Conservation (phyloP, 2,113 vertebrate genomes). For the Poeciliopsis turrubarensis region DNA sequence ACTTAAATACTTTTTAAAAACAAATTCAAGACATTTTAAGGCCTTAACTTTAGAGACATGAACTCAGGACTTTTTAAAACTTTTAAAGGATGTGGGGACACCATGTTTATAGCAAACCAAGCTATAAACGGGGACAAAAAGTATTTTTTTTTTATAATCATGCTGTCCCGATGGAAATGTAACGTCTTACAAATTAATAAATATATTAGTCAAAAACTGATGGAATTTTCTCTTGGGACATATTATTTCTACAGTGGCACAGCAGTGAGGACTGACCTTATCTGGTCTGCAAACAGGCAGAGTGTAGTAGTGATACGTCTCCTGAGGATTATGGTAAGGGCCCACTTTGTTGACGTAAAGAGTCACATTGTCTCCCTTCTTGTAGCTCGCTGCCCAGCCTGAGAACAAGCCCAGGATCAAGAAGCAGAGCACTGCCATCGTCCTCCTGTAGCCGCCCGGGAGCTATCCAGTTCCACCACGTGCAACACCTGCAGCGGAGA, state of each 20-base stretch:
- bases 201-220: not conserved
- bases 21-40: too few species aligned
- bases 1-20: too few species aligned
- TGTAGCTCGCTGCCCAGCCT: conserved; percentile 78
- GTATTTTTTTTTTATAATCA: not conserved
- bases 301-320: conserved; percentile 94
- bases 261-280: conserved; percentile 76
- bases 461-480: conserved; percentile 48
- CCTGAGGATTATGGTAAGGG: conserved; percentile 93
- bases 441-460: conserved; percentile 44
- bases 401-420: conserved; percentile 74
- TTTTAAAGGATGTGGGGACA: too few species aligned
- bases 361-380: conserved; percentile 84
- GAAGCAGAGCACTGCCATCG: conserved; percentile 59
- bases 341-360: conserved; percentile 95
- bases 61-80: too few species aligned
- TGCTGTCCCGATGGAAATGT: not conserved
- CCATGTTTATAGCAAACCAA: too few species aligned
- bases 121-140: not conserved
- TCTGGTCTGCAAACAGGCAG: conserved; percentile 90
- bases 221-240: too few species aligned
- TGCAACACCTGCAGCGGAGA: conserved; percentile 58
- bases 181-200: not conserved
- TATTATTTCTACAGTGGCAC: not conserved
- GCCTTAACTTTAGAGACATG: too few species aligned